Evolutionary conservation across 2,797 vertebrate genomes (phyloP).

Genomic region (Coregonus ussuriensis): DNA sequence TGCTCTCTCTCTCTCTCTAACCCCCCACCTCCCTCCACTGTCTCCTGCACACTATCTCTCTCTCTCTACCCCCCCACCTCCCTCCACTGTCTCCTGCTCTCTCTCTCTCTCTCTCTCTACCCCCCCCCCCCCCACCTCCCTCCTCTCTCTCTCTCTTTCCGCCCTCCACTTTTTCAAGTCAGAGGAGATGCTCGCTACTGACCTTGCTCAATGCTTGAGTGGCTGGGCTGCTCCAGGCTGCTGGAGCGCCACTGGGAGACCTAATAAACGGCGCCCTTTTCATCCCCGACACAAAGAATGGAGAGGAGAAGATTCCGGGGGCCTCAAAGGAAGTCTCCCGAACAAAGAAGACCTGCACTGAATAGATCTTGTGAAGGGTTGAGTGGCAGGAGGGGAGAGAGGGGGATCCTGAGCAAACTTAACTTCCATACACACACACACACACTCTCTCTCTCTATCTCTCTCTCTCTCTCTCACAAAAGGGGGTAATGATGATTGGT

Average conservation of each 20-base stretch:
- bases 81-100: no score
- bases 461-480: background rate
- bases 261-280: slow-evolving; percentile 58
- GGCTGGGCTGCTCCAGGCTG: slow-evolving; percentile 40
- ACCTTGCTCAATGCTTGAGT: slow-evolving; percentile 42
- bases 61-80: no score
- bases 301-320: slow-evolving; percentile 41
- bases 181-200: slow-evolving; percentile 35
- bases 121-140: background rate
- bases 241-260: slow-evolving; percentile 50
- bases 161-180: slow-evolving; percentile 31
- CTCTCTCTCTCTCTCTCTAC: no score
- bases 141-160: slow-evolving; percentile 12
- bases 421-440: background rate
- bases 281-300: slow-evolving; percentile 54
- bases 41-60: no score
- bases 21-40: no score
- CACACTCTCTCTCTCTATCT: background rate
- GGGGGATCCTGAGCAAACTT: background rate
- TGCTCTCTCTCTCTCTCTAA: no score
- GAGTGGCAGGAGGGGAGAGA: slow-evolving; percentile 6
- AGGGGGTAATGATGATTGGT: background rate
- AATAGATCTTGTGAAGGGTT: slow-evolving; percentile 40
- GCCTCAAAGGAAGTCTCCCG: slow-evolving; percentile 50
- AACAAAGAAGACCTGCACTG: slow-evolving; percentile 42